Evolutionary conservation across 2,113 vertebrate genomes (phyloP).

Genomic region (Cynopterus brachyotis): DNA sequence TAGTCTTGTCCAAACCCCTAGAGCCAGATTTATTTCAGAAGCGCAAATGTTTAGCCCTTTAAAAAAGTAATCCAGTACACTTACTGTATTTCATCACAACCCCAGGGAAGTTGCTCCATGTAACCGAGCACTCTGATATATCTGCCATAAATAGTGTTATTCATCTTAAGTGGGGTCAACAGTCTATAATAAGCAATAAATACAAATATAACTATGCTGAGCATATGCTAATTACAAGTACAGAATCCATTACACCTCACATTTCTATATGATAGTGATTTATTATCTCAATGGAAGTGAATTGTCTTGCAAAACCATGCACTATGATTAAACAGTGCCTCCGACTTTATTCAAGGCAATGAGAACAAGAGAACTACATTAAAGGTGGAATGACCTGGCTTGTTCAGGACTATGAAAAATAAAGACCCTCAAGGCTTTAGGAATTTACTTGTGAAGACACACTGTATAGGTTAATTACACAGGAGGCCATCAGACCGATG

Average conservation of each 20-base stretch:
- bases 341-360: background rate
- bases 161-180: background rate
- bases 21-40: background rate
- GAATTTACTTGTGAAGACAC: background rate
- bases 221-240: background rate
- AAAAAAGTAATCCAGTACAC: background rate
- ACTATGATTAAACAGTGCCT: background rate
- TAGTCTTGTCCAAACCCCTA: background rate
- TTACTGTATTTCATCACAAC: background rate
- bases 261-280: background rate
- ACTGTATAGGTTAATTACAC: background rate
- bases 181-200: background rate
- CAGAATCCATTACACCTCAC: background rate
- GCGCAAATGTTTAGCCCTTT: background rate
- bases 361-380: background rate
- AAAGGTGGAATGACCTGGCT: background rate
- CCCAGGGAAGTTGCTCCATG: background rate
- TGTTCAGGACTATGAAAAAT: background rate
- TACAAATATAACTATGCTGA: background rate
- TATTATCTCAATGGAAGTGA: background rate
- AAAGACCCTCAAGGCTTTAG: background rate
- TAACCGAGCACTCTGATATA: background rate
- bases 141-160: background rate
- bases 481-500: background rate
- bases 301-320: background rate